phyloP scores from a whole-genome alignment of 2,797 vertebrate genomes.

The Gambelia wislizenii region DNA sequence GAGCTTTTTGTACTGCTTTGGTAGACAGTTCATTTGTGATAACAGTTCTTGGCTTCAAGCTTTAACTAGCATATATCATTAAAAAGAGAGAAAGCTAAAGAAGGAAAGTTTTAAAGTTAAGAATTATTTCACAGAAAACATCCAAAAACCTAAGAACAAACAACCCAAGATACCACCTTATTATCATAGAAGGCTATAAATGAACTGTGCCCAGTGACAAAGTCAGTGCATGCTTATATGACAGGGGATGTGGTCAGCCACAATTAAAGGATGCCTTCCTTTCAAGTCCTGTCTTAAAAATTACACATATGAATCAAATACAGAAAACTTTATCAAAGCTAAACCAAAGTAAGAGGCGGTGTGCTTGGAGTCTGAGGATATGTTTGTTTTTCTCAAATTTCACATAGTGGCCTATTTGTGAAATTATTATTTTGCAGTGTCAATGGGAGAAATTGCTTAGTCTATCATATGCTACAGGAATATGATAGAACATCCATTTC shows the following conservation, averaged over 20 bases:
- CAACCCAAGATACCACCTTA: neutral
- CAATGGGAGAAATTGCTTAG: neutral
- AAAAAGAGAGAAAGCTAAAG: neutral
- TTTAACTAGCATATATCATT: neutral
- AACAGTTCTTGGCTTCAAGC: neutral
- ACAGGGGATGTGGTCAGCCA: constrained; percentile 39
- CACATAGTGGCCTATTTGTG: neutral
- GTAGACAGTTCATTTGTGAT: neutral
- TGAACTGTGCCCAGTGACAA: constrained; percentile 27
- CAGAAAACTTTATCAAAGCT: constrained; percentile 25
- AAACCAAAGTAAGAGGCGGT: constrained; percentile 45
- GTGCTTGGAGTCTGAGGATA: constrained; percentile 4
- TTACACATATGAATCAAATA: constrained; percentile 59
- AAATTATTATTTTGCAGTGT: neutral
- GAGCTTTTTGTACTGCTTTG: neutral
- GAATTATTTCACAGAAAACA: neutral
- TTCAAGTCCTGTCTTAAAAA: constrained; percentile 31
- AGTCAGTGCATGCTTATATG: constrained; percentile 29
- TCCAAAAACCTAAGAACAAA: constrained; percentile 41
- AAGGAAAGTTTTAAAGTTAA: neutral
- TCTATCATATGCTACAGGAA: constrained; percentile 1
- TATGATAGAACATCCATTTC: neutral
- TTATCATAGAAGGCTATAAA: constrained; percentile 14
- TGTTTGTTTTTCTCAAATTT: constrained; percentile 14
- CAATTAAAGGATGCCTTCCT: constrained; percentile 21